phyloP scores from a whole-genome alignment of 2,797 vertebrate genomes.

The Hippocampus kuda region DNA sequence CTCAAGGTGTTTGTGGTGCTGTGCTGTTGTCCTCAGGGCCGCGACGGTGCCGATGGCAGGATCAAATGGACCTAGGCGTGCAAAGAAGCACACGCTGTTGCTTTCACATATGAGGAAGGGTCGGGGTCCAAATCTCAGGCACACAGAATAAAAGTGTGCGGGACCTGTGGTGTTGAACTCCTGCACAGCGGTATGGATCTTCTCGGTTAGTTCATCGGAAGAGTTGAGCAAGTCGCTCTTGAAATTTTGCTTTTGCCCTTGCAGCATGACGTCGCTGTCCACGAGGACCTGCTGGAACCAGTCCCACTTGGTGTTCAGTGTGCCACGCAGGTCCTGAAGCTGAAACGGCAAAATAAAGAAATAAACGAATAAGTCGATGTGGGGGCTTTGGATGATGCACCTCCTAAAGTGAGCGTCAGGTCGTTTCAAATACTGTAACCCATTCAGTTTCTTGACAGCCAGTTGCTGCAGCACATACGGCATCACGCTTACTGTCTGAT shows the following conservation, averaged over 20 bases:
- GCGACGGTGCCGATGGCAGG: conserved; percentile 43
- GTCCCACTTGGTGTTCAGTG: conserved; percentile 69
- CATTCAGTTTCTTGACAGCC: background rate
- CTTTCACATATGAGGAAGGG: background rate
- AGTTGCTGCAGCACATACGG: too few relatives aligned
- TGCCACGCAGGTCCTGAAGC: conserved; percentile 69
- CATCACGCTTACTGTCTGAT: conserved; percentile 58
- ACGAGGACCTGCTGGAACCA: conserved; percentile 74
- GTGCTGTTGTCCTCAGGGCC: conserved; percentile 66
- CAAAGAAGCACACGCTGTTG: background rate
- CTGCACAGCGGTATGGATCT: conserved; percentile 58
- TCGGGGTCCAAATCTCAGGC: background rate
- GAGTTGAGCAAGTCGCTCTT: conserved; percentile 67
- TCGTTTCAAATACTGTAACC: background rate
- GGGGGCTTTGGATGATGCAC: too few relatives aligned
- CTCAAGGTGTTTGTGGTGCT: conserved; percentile 56
- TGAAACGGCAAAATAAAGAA: conserved; percentile 31
- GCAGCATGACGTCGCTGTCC: conserved; percentile 70
- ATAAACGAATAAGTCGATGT: background rate
- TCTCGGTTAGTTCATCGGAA: conserved; percentile 76
- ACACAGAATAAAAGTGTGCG: too few relatives aligned
- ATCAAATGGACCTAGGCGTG: conserved; percentile 71
- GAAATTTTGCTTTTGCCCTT: conserved; percentile 76
- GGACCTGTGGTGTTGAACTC: conserved; percentile 70
- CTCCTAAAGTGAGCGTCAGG: background rate